A percentile compares a stretch with the other conserved stretches of the same genome.
phyloP scores from a whole-genome alignment of 1,140 invertebrate species.

The Heliothis virescens region DNA sequence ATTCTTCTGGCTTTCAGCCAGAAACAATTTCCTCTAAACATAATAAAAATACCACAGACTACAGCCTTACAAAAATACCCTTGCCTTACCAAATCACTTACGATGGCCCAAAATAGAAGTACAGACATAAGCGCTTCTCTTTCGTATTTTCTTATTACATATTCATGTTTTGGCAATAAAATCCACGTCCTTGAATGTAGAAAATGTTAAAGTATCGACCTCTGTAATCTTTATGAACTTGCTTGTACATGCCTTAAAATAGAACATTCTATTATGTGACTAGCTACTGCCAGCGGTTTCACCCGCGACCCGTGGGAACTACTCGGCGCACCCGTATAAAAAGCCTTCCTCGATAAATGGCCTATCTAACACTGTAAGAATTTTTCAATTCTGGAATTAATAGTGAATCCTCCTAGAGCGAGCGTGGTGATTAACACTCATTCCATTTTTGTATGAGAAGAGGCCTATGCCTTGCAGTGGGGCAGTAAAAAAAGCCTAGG shows the following conservation, averaged over 20 bases:
- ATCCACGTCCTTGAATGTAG: neutral
- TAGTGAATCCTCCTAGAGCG: too few relatives aligned
- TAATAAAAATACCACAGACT: neutral
- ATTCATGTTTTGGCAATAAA: constrained; percentile 1
- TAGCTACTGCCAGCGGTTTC: too few relatives aligned
- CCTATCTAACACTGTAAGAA: too few relatives aligned
- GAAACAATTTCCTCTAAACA: neutral
- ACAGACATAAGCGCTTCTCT: neutral
- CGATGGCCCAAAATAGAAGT: neutral
- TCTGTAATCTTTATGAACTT: neutral
- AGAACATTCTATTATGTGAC: too few relatives aligned
- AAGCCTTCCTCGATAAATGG: too few relatives aligned
- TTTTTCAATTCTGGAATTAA: too few relatives aligned
- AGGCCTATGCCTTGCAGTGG: too few relatives aligned
- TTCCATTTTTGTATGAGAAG: too few relatives aligned
- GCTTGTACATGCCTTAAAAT: neutral
- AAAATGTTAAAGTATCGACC: neutral
- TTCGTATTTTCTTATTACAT: constrained; percentile 1
- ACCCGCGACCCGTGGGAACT: too few relatives aligned
- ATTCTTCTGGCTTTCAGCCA: neutral
- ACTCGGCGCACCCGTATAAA: too few relatives aligned
- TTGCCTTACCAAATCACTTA: constrained; percentile 11
- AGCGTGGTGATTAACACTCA: too few relatives aligned
- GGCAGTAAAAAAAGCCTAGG: too few relatives aligned
- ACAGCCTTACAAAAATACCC: neutral